Base-by-base conservation (phyloP, 2,113 vertebrate species). In the Tapirus terrestris region DNA sequence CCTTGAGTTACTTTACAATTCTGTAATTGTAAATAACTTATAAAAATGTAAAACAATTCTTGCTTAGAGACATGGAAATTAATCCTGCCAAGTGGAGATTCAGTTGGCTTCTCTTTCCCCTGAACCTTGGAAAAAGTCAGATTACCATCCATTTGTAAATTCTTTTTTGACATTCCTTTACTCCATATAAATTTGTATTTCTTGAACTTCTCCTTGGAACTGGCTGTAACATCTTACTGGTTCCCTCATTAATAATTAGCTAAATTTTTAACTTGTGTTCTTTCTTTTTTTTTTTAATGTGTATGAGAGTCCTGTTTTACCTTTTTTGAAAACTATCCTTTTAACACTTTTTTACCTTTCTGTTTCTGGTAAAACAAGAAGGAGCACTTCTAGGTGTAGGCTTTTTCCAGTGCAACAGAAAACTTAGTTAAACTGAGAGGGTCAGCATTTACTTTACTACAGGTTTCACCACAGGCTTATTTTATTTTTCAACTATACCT, bases 401-500 rank as follows among this genome's bases (percentile, higher is more conserved):
- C n/a, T 86, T 92, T 92, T 63, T 33, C 29, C n/a, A 87, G 43
- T 53, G 33, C 21, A 31, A 18, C 27, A 31, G 10, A 39, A 79
- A 91, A 67, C 48, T 36, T 68, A 45, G 56, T 72, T 56, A 63
- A 73, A 81, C 12, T n/a, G 36, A 81, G 31, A 92, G 31, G n/a
- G 25, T 58, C 65, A 56, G 65, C 23, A 80, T 61, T 72, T 89
- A 94, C 12, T 87, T 61, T n/a, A 73, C 43, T 72, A 72, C 86
- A 91, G 43, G 8, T 91, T 86, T 80, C 53, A 61, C 60, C 63
- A 91, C 18, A 63, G 18, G 18, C 20, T 84, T 75, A n/a, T 83
- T 94, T 94, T 72, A 39, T 60, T 84, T 90, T 95, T 91, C 45
- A 95, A 18, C 48, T 36, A 36, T 84, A 39, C 10, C 14, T 75